Evolutionary conservation across 2,888 invertebrate genomes (phyloP).

Genomic region (Troilus luridus): DNA sequence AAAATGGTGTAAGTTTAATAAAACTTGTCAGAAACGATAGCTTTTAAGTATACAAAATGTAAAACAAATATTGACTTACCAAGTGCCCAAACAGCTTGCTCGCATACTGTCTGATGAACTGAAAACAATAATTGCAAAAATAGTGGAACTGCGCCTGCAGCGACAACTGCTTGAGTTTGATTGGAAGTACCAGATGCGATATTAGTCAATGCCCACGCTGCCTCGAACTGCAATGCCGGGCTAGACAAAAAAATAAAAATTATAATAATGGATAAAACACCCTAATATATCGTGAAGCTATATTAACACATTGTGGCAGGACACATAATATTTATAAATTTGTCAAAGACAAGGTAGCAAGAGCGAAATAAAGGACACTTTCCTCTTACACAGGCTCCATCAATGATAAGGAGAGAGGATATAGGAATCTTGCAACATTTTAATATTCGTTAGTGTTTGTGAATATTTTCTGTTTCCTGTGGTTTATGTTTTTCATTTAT

Average conservation of each 20-base stretch:
- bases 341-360: too few species aligned
- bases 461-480: too few species aligned
- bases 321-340: too few species aligned
- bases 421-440: too few species aligned
- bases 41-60: neutral
- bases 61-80: constrained; percentile 71
- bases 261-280: neutral
- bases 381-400: too few species aligned
- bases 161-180: constrained; percentile 93
- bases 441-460: too few species aligned
- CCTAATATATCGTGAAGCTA: neutral
- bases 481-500: too few species aligned
- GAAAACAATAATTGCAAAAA: constrained; percentile 94
- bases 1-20: neutral
- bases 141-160: constrained; percentile 94
- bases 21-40: too few species aligned
- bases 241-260: constrained; percentile 69
- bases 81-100: constrained; percentile 99
- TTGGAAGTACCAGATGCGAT: constrained; percentile 95
- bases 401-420: too few species aligned
- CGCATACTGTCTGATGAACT: constrained; percentile 96
- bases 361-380: too few species aligned
- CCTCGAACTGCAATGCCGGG: constrained; percentile 94
- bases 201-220: constrained; percentile 97
- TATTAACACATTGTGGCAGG: too few species aligned